Percentiles rank a stretch among this genome's conserved stretches.
Evolutionary conservation across 2,888 invertebrate species (phyloP).

Genomic region (Rhagophthalmus giganteus): DNA sequence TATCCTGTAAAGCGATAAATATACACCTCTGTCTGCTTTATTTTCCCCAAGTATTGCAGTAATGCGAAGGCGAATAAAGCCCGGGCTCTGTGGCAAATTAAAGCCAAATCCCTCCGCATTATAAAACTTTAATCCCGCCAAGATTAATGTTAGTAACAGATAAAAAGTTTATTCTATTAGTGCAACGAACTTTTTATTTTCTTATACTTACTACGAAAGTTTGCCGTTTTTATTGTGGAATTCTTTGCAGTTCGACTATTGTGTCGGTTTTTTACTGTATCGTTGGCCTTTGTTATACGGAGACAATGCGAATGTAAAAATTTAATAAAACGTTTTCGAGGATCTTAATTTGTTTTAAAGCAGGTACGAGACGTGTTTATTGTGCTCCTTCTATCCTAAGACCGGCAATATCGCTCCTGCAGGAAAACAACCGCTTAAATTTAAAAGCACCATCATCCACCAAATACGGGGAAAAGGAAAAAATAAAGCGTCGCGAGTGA

Average conservation of each 20-base stretch:
- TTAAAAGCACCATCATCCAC: conserved; percentile 6
- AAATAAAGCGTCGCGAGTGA: conserved; percentile 19
- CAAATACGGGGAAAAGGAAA: conserved; percentile 5
- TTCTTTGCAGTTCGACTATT: conserved; percentile 16
- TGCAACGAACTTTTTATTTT: conserved; percentile 8
- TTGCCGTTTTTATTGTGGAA: conserved; percentile 7
- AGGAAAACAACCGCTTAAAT: background rate
- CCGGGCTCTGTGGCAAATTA: conserved; percentile 15
- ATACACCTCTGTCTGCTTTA: conserved; percentile 5
- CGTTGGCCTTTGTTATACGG: conserved; percentile 11
- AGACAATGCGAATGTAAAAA: conserved; percentile 19
- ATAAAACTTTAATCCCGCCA: conserved; percentile 17
- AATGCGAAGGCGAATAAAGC: conserved; percentile 13
- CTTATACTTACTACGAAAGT: conserved; percentile 1
- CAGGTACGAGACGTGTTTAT: background rate
- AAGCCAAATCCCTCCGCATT: conserved; percentile 15
- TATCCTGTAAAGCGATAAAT: conserved; percentile 6
- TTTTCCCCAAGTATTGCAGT: conserved; percentile 8
- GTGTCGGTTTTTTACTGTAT: conserved; percentile 9
- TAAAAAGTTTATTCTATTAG: conserved; percentile 24
- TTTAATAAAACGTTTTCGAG: conserved; percentile 17
- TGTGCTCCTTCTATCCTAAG: background rate
- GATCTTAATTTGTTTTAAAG: conserved; percentile 8
- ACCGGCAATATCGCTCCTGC: background rate
- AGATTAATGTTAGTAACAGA: conserved; percentile 19